These are phyloP conservation scores for Marronus borbonicus DNA, from an alignment of 2,888 invertebrate genomes.

Conservation along the genomic window DNA sequence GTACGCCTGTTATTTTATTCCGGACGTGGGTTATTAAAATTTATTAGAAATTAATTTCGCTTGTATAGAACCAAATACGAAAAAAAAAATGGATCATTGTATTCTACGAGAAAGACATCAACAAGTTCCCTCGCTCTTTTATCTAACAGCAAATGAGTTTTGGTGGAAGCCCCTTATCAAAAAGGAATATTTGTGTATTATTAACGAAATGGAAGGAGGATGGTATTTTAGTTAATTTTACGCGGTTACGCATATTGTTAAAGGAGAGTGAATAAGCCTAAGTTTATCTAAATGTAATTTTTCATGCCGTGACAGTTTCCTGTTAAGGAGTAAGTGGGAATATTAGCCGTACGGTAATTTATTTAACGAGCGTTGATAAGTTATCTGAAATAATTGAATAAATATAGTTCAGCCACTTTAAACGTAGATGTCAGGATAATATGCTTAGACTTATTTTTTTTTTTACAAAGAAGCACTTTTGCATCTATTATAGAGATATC, in stretches of 20 bases:
- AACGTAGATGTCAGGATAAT: conserved; percentile 22
- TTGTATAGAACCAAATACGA: not conserved
- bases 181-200: conserved; percentile 3
- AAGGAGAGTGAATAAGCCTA: not conserved
- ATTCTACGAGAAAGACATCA: too few species aligned
- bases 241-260: not conserved
- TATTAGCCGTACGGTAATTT: not conserved
- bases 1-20: conserved; percentile 50
- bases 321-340: conserved; percentile 13
- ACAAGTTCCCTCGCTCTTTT: too few species aligned
- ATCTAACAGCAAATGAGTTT: too few species aligned
- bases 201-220: not conserved
- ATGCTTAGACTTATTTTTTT: not conserved
- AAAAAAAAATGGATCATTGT: too few species aligned
- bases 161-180: not conserved
- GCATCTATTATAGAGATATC: too few species aligned
- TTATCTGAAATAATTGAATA: conserved; percentile 2
- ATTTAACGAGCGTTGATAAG: not conserved
- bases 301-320: conserved; percentile 52
- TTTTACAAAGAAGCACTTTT: too few species aligned
- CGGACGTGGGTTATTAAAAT: conserved; percentile 55
- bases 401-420: conserved; percentile 1
- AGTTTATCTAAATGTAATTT: conserved; percentile 48
- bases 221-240: not conserved
- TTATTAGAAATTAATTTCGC: conserved; percentile 47